Conservation (phyloP, 1,140 invertebrate genomes). For the Chrysomallon squamiferum region DNA sequence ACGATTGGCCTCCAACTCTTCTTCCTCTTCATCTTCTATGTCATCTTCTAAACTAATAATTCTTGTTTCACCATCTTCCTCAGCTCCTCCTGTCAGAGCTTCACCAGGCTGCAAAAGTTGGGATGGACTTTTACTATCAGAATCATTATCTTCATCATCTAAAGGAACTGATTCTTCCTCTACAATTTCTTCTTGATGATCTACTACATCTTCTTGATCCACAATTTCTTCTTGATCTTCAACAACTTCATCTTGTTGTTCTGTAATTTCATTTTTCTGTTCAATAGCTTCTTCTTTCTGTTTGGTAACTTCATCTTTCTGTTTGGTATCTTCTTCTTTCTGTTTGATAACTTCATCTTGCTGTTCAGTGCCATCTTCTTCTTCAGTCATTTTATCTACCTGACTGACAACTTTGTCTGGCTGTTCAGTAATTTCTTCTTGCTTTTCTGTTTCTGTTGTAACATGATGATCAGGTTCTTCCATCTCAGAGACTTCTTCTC, state of each 20-base stretch:
- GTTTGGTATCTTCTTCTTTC: too few relatives aligned
- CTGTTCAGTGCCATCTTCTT: slow-evolving; percentile 10
- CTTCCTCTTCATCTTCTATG: slow-evolving; percentile 20
- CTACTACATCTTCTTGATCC: slow-evolving; percentile 6
- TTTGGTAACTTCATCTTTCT: too few relatives aligned
- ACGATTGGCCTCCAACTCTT: background rate
- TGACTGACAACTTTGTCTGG: too few relatives aligned
- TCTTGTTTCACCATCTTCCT: slow-evolving; percentile 25
- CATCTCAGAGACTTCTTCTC: too few relatives aligned
- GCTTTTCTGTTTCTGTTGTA: slow-evolving; percentile 9
- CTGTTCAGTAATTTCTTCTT: slow-evolving; percentile 10
- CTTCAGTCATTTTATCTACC: too few relatives aligned
- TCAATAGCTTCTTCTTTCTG: too few relatives aligned
- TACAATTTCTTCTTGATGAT: background rate
- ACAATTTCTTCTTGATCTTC: slow-evolving; percentile 8
- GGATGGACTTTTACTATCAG: too few relatives aligned
- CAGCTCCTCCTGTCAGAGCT: slow-evolving; percentile 1
- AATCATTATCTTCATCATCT: too few relatives aligned
- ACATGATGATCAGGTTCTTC: background rate
- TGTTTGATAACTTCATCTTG: too few relatives aligned
- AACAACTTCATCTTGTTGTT: background rate
- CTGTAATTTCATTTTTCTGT: too few relatives aligned
- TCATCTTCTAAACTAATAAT: slow-evolving; percentile 32
- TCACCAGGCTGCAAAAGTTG: background rate
- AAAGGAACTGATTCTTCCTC: too few relatives aligned